phyloP scores from a whole-genome alignment of 2,888 invertebrate species.

The Drosophila pseudotalamancana region DNA sequence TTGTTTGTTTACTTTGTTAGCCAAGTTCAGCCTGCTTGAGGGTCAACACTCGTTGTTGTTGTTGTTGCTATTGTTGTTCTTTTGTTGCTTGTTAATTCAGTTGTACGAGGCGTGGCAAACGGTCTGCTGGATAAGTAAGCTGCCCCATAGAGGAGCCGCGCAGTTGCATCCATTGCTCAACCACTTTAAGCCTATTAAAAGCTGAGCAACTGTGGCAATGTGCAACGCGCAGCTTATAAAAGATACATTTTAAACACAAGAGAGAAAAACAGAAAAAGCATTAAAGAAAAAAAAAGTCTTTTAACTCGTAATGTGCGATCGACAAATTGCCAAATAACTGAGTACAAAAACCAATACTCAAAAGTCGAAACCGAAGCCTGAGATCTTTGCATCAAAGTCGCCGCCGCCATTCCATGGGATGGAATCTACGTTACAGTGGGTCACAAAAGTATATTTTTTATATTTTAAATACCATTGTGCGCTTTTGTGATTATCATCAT shows the following conservation, averaged over 20 bases:
- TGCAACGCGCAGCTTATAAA: conserved; percentile 47
- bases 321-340: conserved; percentile 74
- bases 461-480: no score
- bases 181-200: conserved; percentile 71
- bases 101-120: conserved; percentile 61
- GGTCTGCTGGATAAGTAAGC: conserved; percentile 47
- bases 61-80: conserved; percentile 15
- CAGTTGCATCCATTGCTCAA: conserved; percentile 56
- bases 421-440: conserved; percentile 47
- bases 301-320: conserved; percentile 55
- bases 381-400: conserved; percentile 66
- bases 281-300: conserved; percentile 30
- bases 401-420: conserved; percentile 41
- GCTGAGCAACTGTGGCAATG: conserved; percentile 53
- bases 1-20: conserved; percentile 50
- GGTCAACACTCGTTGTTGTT: conserved; percentile 43
- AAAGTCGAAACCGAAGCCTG: conserved; percentile 25
- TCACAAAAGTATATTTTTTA: not conserved
- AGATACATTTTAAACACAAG: conserved; percentile 45
- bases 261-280: no score
- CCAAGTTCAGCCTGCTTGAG: conserved; percentile 68
- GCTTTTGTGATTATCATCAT: no score
- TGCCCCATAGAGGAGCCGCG: conserved; percentile 10
- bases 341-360: conserved; percentile 39
- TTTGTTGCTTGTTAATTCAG: conserved; percentile 40